phyloP scores from a whole-genome alignment of 2,113 vertebrate species.

The Sprattus sprattus region DNA sequence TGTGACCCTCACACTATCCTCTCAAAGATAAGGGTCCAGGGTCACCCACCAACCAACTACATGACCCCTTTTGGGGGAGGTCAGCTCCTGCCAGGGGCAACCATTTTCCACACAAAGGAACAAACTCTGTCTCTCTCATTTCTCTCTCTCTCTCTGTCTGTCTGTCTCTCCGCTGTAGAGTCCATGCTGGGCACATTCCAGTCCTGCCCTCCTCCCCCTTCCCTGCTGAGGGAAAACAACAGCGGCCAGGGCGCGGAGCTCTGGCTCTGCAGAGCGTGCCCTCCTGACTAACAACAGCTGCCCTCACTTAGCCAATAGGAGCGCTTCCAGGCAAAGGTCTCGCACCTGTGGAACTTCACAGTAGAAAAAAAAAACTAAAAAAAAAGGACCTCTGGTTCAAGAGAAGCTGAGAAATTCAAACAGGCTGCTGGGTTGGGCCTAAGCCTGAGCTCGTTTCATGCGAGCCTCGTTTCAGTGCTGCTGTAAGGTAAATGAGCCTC shows the following conservation, averaged over 20 bases:
- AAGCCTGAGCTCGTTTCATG: neutral
- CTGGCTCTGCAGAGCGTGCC: neutral
- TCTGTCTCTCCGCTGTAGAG: neutral
- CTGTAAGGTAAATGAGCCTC: neutral
- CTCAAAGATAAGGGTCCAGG: neutral
- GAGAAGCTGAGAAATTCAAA: neutral
- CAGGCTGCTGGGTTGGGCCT: neutral
- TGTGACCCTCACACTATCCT: neutral
- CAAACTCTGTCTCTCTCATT: neutral
- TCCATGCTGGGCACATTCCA: constrained; percentile 5
- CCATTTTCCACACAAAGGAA: neutral
- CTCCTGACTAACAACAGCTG: neutral
- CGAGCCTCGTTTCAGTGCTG: neutral
- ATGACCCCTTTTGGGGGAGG: constrained; percentile 4
- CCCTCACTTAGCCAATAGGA: neutral
- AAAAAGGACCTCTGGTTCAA: neutral
- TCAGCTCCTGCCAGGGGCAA: neutral
- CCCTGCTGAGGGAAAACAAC: neutral
- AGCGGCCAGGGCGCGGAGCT: neutral
- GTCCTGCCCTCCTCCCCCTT: neutral
- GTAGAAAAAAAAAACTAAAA: constrained; percentile 42
- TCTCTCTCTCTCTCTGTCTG: too few species aligned
- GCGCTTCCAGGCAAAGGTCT: neutral
- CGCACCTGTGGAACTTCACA: constrained; percentile 8
- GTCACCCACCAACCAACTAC: neutral